Percentiles rank a stretch among this genome's conserved stretches.
These are phyloP conservation scores for Esperia sulphurella DNA, from an alignment of 2,888 invertebrate species.

Conservation along the genomic window DNA sequence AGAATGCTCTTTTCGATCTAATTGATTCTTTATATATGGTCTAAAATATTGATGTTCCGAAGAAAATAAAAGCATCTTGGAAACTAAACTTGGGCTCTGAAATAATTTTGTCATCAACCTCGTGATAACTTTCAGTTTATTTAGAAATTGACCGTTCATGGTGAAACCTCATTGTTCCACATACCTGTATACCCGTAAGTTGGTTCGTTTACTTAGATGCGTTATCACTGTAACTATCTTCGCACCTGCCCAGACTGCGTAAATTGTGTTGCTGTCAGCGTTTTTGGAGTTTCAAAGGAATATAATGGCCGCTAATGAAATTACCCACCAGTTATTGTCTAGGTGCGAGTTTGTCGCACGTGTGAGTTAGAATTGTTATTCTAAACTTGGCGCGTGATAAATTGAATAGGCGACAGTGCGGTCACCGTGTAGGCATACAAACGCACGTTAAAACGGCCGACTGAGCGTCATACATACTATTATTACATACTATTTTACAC, in stretches of 20 bases:
- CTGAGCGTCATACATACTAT: constrained; percentile 42
- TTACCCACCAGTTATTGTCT: constrained; percentile 49
- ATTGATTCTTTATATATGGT: no score
- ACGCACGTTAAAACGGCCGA: constrained; percentile 43
- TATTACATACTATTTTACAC: constrained; percentile 38
- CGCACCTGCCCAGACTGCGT: constrained; percentile 3
- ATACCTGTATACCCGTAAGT: background rate
- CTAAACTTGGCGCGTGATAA: constrained; percentile 57
- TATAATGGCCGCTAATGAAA: constrained; percentile 44
- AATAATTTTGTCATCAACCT: no score
- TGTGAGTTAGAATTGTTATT: constrained; percentile 53
- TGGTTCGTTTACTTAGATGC: background rate
- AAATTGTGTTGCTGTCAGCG: constrained; percentile 2
- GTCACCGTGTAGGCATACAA: constrained; percentile 52
- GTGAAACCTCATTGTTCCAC: no score
- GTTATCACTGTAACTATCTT: constrained; percentile 1
- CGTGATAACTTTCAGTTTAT: no score
- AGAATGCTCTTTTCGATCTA: no score
- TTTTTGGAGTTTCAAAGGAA: constrained; percentile 34
- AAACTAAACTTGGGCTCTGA: no score
- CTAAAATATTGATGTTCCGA: no score
- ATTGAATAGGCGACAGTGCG: constrained; percentile 64
- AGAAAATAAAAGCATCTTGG: no score
- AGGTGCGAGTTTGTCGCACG: constrained; percentile 56
- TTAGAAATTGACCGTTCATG: no score